These are phyloP conservation scores for Sarcoramphus papa DNA, from an alignment of 2,797 vertebrate species.

Conservation along the genomic window DNA sequence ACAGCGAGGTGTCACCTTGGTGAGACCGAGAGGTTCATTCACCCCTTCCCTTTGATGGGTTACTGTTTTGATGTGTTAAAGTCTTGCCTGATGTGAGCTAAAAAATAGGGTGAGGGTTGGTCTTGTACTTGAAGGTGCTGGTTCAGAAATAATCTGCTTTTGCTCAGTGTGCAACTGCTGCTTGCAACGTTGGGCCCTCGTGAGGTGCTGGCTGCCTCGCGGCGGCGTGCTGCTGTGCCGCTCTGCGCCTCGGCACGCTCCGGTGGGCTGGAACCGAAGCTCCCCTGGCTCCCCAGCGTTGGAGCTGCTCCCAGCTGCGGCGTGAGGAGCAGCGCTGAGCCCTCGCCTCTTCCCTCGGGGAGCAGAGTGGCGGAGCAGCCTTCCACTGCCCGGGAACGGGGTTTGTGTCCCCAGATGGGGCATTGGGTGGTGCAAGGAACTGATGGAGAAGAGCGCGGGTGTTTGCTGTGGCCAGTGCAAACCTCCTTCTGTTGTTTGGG, in stretches of 20 bases:
- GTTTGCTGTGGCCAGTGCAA: not conserved
- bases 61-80: rapidly evolving
- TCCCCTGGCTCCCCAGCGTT: rapidly evolving
- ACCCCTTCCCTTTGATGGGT: rapidly evolving
- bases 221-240: rapidly evolving
- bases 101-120: rapidly evolving
- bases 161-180: not conserved
- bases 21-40: not conserved
- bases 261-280: rapidly evolving
- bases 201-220: not conserved
- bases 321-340: not conserved
- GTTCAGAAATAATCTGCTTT: not conserved
- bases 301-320: not conserved
- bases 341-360: not conserved
- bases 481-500: not conserved
- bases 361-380: not conserved
- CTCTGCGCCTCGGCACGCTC: rapidly evolving
- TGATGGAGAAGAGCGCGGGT: rapidly evolving
- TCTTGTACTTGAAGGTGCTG: rapidly evolving
- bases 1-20: rapidly evolving
- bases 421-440: not conserved
- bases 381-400: rapidly evolving
- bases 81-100: not conserved
- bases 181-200: not conserved
- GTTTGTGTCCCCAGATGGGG: rapidly evolving